A percentile compares a stretch with the other conserved stretches of the same genome.
Conservation (phyloP, 53 echinoderm and acorn worm genomes). For the Astropecten irregularis region DNA sequence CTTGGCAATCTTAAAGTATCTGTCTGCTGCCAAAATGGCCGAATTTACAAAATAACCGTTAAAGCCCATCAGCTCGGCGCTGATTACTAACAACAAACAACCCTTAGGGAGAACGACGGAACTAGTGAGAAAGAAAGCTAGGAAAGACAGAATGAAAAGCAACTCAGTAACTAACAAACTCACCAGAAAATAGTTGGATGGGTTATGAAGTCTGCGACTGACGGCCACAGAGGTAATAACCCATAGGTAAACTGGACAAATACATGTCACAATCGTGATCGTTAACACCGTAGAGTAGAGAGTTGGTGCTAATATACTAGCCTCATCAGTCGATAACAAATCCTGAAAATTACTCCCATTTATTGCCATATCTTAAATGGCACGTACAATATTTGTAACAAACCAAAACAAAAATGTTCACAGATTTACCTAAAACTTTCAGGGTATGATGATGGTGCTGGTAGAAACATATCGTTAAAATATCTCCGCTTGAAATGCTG, state of each 20-base stretch:
- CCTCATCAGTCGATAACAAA: too few relatives aligned
- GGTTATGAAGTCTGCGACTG: neutral
- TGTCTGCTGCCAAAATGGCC: neutral
- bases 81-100: neutral
- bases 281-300: too few relatives aligned
- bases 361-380: too few relatives aligned
- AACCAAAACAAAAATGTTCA: too few relatives aligned
- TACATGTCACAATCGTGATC: too few relatives aligned
- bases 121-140: neutral
- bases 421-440: too few relatives aligned
- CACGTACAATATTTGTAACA: too few relatives aligned
- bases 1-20: slow-evolving; percentile 7
- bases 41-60: neutral
- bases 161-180: neutral
- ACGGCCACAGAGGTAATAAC: neutral
- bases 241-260: neutral
- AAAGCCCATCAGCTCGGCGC: neutral
- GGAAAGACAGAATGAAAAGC: neutral
- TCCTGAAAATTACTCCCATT: too few relatives aligned
- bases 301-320: too few relatives aligned
- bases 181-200: neutral
- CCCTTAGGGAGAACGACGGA: neutral
- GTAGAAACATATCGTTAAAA: too few relatives aligned
- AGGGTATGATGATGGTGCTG: too few relatives aligned
- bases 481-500: too few relatives aligned